phyloP scores from a whole-genome alignment of 2,888 invertebrate species.

The Vesta saturnalis region DNA sequence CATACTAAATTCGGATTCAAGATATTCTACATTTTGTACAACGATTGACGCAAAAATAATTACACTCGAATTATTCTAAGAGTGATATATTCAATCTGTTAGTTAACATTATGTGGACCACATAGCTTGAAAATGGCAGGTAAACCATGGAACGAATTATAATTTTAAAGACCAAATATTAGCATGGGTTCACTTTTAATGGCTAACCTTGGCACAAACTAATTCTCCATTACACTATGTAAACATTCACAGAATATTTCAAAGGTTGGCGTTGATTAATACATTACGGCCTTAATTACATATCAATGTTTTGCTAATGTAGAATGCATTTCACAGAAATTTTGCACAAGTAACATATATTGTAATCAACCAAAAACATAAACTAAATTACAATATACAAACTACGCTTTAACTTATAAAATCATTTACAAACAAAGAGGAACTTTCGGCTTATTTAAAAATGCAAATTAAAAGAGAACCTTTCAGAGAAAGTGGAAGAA shows the following conservation, averaged over 20 bases:
- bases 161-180: conserved; percentile 1
- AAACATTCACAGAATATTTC: conserved; percentile 48
- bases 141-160: not conserved
- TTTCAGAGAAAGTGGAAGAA: conserved; percentile 8
- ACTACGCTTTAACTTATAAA: not conserved
- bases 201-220: conserved; percentile 24
- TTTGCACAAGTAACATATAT: conserved; percentile 5
- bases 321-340: conserved; percentile 1
- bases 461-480: conserved; percentile 19
- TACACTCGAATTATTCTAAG: too few species aligned
- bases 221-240: conserved; percentile 48
- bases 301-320: conserved; percentile 43
- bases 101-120: too few species aligned
- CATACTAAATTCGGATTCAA: not conserved
- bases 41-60: too few species aligned
- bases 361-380: not conserved
- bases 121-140: not conserved
- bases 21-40: too few species aligned
- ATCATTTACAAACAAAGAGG: conserved; percentile 1
- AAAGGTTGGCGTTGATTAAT: conserved; percentile 47
- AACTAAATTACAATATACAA: not conserved
- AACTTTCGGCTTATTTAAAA: conserved; percentile 1
- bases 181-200: conserved; percentile 16
- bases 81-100: too few species aligned
- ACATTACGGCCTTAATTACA: conserved; percentile 49